Base-by-base conservation (phyloP, 2,113 vertebrate species). In the Chloebia gouldiae region DNA sequence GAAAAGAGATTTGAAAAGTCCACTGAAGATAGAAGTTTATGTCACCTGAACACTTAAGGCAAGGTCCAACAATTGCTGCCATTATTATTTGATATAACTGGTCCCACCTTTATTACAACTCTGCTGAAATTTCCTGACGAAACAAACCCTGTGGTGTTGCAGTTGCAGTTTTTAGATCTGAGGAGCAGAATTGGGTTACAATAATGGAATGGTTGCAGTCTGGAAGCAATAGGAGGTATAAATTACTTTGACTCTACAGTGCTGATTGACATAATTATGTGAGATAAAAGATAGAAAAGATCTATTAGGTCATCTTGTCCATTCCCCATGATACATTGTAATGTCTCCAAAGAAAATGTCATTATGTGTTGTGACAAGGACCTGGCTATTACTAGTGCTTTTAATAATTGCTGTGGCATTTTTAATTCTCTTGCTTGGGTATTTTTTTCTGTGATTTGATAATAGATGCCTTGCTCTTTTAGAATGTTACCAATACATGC, bases 221-320 rank as follows among this genome's bases (percentile, higher is more conserved):
- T 69, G 77, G 39, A 93, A 93, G 40, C 20, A 64, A 73, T 30
- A 22, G 19, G 47, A 81, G 9, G 4, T 68, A 78, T 90, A 87
- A 95, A 94, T 96, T 94, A 69, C 56, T 69, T 17, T 86, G 87
- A 79, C 53, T 79, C 42, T 24, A 8, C 11, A 51, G 54, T 54
- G 44, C 19, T 96, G 92, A 95, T 88, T 91, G 92, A 86, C 73
- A 63, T 39, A 73, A 95, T 94, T 85, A 95, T 80, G 60, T 88
- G 83, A 92, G 35, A 91, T 80, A 82, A 81, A 81, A 95, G 63
- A 88, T 31, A 83, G 93, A 80, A 71, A 94, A 91, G 70, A 92
- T 86, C 75, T 94, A 49, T 91, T 93, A 92, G 65, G 59, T 90
- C 86, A 87, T 93, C 76, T 90, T 95, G 61, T 94, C 76, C 59